phyloP scores from a whole-genome alignment of 2,888 invertebrate species.

The Scrobipalpa costella region DNA sequence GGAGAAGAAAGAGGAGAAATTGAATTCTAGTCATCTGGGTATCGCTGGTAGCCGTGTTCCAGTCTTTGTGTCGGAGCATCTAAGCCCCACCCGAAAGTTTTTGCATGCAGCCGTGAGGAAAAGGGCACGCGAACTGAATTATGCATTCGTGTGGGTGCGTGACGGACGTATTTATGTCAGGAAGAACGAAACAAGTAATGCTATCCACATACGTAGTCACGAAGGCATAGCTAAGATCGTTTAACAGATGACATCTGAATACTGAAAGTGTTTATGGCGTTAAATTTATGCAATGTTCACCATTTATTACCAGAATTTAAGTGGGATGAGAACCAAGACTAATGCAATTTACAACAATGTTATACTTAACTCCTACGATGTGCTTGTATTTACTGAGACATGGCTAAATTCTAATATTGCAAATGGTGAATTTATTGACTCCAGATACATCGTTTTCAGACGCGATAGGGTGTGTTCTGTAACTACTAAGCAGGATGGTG shows the following conservation, averaged over 20 bases:
- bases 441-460: constrained; percentile 26
- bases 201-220: constrained; percentile 25
- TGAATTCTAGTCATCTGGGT: constrained; percentile 35
- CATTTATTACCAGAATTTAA: constrained; percentile 29
- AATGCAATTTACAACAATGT: constrained; percentile 27
- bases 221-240: constrained; percentile 1
- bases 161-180: constrained; percentile 32
- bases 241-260: background rate
- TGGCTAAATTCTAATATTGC: constrained; percentile 28
- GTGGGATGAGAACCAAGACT: constrained; percentile 29
- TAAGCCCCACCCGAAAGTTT: constrained; percentile 36
- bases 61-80: constrained; percentile 38
- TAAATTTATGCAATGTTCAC: constrained; percentile 16
- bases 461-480: constrained; percentile 18
- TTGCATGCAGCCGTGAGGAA: constrained; percentile 39
- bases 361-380: constrained; percentile 22
- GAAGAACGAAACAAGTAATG: constrained; percentile 29
- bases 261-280: background rate
- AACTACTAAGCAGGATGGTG: constrained; percentile 23
- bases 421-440: constrained; percentile 28
- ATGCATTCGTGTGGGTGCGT: constrained; percentile 38
- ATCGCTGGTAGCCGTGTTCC: constrained; percentile 31
- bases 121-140: constrained; percentile 35
- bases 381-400: constrained; percentile 31
- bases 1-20: constrained; percentile 31